Base-by-base conservation (phyloP, 2,113 vertebrate species). In the Puma concolor region DNA sequence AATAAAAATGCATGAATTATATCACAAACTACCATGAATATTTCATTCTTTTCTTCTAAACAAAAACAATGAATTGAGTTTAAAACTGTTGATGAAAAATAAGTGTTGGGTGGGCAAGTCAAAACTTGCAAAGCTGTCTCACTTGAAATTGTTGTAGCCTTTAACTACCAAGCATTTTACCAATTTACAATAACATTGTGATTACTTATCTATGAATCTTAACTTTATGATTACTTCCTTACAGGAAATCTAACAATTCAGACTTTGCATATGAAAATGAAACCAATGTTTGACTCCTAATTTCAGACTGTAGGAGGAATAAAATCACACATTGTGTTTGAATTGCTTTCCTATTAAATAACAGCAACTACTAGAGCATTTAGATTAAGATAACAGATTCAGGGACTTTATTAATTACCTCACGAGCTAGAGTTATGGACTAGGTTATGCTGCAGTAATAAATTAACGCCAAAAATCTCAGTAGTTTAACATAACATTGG, bases 51-150 rank as follows among this genome's bases (percentile, higher is more conserved):
- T 92, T 96, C 57, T 88, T 25, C 71, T 86, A 88, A 85, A 67
- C 63, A 94, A 90, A 23, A 88, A 77, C 0, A 63, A 89, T 97
- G 95, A 97, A 86, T 64, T 84, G 36, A 89, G 27, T 33, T 84
- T 4, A 95, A 91, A 98, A 98, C 57, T 44, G 54, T 36, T 97
- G 57, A 81, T 91, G 44, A 92, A 98, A 93, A 97, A 50, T 50
- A 92, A 72, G 12, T 1, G 0, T 95, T 38, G 27, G 16, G 16
- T 33, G 23, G 91, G 77, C 33, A 96, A 97, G 95, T 48, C 19
- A 91, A 25, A 38, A 50, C 64, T 19, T 86, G 50, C 33, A 69
- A 82, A 91, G 13, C 21, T 63, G 36, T 66, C 29, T 88, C 21
- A 87, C 38, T 83, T 27, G 50, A 92, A 92, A 92, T 94, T 86